Evolutionary conservation across 1,140 invertebrate species (phyloP).

Genomic region (Euwallacea similis): DNA sequence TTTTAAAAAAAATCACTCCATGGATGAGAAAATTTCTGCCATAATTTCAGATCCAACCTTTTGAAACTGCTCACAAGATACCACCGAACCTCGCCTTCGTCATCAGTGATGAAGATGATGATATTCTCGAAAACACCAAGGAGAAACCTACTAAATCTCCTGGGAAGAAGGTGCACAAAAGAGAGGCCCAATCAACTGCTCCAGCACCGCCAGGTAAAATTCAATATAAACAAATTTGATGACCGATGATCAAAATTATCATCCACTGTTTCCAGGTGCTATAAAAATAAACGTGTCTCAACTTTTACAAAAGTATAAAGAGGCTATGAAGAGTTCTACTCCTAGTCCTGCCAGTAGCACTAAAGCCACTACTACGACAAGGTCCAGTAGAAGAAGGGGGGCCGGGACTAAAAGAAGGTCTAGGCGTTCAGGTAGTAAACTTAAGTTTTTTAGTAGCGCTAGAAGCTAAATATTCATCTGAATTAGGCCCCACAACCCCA

Average conservation of each 20-base stretch:
- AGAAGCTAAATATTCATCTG: neutral
- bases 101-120: conserved; percentile 44
- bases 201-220: conserved; percentile 48
- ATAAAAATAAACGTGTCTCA: conserved; percentile 50
- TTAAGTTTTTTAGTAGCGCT: neutral
- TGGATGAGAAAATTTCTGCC: too few relatives aligned
- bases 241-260: neutral
- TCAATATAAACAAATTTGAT: neutral
- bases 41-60: conserved; percentile 29
- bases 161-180: conserved; percentile 42
- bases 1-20: neutral
- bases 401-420: conserved; percentile 20
- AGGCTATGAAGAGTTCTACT: conserved; percentile 45
- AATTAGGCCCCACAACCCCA: conserved; percentile 37
- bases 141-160: conserved; percentile 31
- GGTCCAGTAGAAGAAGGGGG: conserved; percentile 45
- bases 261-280: conserved; percentile 30
- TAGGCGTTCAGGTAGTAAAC: conserved; percentile 4
- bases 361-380: conserved; percentile 28
- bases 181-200: conserved; percentile 41
- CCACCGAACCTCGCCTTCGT: conserved; percentile 46
- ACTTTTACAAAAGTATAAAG: conserved; percentile 50
- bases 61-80: conserved; percentile 53
- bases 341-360: conserved; percentile 38
- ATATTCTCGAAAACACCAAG: conserved; percentile 17